phyloP scores from a whole-genome alignment of 2,888 invertebrate genomes.

The Cistogaster globosa region DNA sequence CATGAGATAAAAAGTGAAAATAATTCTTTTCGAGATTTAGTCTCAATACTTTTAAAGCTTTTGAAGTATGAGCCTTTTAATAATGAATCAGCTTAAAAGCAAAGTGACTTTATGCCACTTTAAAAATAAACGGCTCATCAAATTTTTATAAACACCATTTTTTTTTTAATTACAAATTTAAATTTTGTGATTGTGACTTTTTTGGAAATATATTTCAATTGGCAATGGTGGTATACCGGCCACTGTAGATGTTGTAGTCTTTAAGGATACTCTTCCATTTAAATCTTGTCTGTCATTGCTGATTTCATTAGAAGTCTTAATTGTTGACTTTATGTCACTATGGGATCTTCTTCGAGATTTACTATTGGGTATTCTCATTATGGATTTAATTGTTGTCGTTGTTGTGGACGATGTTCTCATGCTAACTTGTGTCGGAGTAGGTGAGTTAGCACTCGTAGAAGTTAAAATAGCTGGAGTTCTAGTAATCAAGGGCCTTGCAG shows the following conservation, averaged over 20 bases:
- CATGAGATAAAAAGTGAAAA: too few species aligned
- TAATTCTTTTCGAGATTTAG: too few species aligned
- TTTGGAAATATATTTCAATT: conserved; percentile 69
- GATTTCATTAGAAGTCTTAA: background rate
- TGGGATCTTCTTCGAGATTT: conserved; percentile 33
- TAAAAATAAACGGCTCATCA: too few species aligned
- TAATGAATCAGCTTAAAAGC: too few species aligned
- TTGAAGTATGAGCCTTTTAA: too few species aligned
- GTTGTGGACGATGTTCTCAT: conserved; percentile 19
- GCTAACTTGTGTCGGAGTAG: background rate
- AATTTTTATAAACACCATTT: too few species aligned
- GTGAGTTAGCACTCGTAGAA: background rate
- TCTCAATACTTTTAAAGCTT: too few species aligned
- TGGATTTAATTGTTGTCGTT: conserved; percentile 57
- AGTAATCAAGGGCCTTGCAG: background rate
- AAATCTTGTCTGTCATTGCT: background rate
- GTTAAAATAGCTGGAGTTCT: background rate
- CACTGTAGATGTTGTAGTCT: conserved; percentile 30
- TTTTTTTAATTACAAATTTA: conserved; percentile 21
- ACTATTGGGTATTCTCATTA: conserved; percentile 53
- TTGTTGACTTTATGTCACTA: background rate
- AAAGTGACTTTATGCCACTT: too few species aligned
- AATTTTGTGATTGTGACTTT: conserved; percentile 58
- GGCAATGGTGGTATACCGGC: conserved; percentile 59
- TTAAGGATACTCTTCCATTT: conserved; percentile 16